These are phyloP conservation scores for Ceyx cyanopectus DNA, from an alignment of 2,113 vertebrate species.

Conservation along the genomic window DNA sequence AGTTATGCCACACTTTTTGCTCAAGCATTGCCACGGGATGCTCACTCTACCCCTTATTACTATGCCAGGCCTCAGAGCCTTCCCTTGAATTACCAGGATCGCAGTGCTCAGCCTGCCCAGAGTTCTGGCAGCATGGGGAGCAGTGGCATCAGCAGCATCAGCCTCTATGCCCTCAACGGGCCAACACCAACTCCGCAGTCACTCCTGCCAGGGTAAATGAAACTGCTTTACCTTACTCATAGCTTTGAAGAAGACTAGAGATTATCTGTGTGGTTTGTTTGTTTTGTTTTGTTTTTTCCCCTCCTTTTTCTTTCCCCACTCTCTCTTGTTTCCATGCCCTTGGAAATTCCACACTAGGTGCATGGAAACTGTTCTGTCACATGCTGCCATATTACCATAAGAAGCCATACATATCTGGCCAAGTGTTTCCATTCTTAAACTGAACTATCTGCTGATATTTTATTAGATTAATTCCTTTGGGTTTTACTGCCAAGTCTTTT, in stretches of 20 bases:
- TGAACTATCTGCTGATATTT: not conserved
- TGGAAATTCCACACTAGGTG: not conserved
- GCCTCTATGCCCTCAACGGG: slow-evolving; percentile 87
- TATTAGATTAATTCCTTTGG: not conserved
- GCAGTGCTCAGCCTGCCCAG: slow-evolving; percentile 76
- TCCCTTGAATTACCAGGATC: slow-evolving; percentile 89
- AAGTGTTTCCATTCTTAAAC: not conserved
- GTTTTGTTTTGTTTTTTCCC: not conserved
- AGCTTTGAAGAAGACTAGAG: not conserved
- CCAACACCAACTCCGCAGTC: slow-evolving; percentile 87
- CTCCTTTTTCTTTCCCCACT: rapidly evolving
- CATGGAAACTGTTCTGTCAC: not conserved
- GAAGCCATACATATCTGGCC: not conserved
- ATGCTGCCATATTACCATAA: not conserved
- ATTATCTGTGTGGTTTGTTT: not conserved
- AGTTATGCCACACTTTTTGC: slow-evolving; percentile 89
- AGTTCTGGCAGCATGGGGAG: slow-evolving; percentile 88
- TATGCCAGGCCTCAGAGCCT: slow-evolving; percentile 93
- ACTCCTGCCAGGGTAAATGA: slow-evolving; percentile 86
- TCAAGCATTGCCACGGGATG: slow-evolving; percentile 92
- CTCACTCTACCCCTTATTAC: slow-evolving; percentile 96
- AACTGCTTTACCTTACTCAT: not conserved
- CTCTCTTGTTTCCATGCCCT: not conserved
- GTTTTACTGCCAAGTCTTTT: not conserved
- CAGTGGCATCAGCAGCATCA: slow-evolving; percentile 93